Percentiles rank a stretch among this genome's conserved stretches.
phyloP scores from a whole-genome alignment of 2,113 vertebrate genomes.

The Tursiops truncatus region DNA sequence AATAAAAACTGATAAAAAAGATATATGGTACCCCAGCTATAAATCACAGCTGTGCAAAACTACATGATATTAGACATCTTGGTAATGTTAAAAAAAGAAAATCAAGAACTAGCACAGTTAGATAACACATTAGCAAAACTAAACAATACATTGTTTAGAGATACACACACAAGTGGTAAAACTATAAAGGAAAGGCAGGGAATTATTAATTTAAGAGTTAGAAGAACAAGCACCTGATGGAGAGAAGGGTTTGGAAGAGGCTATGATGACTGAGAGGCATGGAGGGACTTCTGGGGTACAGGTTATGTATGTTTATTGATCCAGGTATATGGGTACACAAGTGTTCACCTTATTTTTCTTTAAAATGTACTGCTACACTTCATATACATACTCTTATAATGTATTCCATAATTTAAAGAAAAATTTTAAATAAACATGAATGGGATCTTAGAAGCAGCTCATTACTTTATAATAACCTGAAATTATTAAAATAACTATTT shows the following conservation, averaged over 20 bases:
- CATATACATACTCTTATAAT: neutral
- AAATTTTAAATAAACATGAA: constrained; percentile 11
- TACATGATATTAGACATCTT: neutral
- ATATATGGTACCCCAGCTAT: neutral
- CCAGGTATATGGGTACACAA: neutral
- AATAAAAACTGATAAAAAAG: neutral
- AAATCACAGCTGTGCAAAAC: neutral
- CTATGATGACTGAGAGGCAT: neutral
- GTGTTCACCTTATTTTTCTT: neutral
- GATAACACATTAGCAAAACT: neutral
- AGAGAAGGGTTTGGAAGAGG: neutral
- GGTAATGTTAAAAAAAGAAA: neutral
- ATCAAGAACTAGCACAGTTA: neutral
- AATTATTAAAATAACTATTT: constrained; percentile 21
- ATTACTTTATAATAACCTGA: neutral
- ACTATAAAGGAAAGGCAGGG: neutral
- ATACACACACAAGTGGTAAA: neutral
- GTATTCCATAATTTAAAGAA: neutral
- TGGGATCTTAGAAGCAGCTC: neutral
- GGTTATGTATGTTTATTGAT: neutral
- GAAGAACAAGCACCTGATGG: neutral
- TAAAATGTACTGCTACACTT: neutral
- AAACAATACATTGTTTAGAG: neutral
- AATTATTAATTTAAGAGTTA: neutral
- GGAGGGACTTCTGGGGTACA: neutral